phyloP scores from a whole-genome alignment of 2,797 vertebrate genomes.

The Carduelis carduelis region DNA sequence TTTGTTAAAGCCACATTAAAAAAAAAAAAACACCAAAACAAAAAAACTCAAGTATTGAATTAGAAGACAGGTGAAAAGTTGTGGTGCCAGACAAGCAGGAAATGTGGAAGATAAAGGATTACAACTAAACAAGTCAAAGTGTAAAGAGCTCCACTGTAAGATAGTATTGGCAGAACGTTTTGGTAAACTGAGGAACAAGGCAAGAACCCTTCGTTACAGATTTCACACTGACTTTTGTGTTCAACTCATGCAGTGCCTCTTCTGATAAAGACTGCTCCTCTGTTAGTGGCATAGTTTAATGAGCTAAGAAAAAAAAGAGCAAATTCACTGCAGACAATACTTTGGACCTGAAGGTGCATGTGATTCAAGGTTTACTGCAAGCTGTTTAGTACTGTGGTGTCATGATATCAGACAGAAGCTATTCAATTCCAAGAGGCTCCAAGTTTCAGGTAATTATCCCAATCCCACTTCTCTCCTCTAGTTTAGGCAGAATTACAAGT shows the following conservation, averaged over 20 bases:
- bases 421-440: background rate
- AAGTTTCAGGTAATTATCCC: background rate
- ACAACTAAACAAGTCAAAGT: background rate
- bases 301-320: background rate
- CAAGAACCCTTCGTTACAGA: background rate
- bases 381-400: background rate
- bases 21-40: background rate
- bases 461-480: background rate
- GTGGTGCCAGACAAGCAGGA: background rate
- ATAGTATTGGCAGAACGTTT: background rate
- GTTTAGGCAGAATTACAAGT: background rate
- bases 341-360: background rate
- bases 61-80: conserved; percentile 32
- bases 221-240: background rate
- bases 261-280: background rate
- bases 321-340: background rate
- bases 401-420: background rate
- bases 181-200: background rate
- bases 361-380: background rate
- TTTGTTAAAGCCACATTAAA: background rate
- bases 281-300: background rate
- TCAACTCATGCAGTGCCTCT: background rate
- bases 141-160: background rate
- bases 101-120: background rate
- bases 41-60: background rate